These are phyloP conservation scores for Sebastes paucispinis DNA, from an alignment of 2,797 vertebrate genomes.

Conservation along the genomic window DNA sequence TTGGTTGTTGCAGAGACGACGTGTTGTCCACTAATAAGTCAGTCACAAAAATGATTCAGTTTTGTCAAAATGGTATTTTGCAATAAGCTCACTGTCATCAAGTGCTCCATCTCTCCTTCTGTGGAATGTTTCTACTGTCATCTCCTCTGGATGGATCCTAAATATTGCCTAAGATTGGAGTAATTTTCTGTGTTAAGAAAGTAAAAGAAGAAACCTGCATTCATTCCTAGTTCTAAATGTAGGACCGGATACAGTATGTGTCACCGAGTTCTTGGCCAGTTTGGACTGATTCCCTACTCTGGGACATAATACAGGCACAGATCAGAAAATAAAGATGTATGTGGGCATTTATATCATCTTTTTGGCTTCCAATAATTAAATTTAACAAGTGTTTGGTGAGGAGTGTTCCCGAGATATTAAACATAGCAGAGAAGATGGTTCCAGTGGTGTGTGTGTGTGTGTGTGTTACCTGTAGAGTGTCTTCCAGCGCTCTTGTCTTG, in stretches of 20 bases:
- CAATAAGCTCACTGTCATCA: neutral
- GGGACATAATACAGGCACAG: neutral
- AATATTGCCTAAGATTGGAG: neutral
- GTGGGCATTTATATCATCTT: neutral
- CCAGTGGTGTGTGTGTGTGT: neutral
- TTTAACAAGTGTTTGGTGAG: neutral
- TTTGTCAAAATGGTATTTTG: neutral
- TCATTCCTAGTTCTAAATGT: neutral
- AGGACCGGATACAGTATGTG: neutral
- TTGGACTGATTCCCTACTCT: neutral
- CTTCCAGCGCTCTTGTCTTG: slow-evolving; percentile 90
- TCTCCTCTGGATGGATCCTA: neutral
- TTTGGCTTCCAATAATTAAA: neutral
- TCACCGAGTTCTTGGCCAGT: neutral
- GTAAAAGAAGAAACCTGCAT: neutral
- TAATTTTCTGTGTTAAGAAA: neutral
- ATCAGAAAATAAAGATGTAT: neutral
- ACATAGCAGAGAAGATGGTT: neutral
- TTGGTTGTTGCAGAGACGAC: neutral
- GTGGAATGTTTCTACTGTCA: neutral
- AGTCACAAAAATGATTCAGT: neutral
- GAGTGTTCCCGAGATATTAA: neutral
- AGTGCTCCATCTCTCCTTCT: neutral
- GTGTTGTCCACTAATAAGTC: neutral
- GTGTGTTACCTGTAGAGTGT: slow-evolving; percentile 90